Evolutionary conservation across 1,140 invertebrate genomes (phyloP), one percentile per base, ranked within the genome.

Genomic region (Maconellicoccus hirsutus): DNA sequence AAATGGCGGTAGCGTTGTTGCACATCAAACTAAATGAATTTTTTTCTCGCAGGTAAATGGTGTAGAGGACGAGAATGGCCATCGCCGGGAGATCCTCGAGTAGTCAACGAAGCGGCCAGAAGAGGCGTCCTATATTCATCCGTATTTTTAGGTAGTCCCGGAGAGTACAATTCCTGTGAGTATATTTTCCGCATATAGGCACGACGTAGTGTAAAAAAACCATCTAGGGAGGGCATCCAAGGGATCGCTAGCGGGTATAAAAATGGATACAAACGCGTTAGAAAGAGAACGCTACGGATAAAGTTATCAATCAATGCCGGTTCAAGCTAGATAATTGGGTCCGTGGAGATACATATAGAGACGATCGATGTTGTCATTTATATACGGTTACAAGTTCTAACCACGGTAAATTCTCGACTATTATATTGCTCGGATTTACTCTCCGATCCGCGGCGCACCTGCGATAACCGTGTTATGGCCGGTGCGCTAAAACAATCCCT

Each of bases 101-200:
- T 70, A 19, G 85, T 86, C 66, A 82, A 80, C 75, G 87, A 88
- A 78, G 89, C 88, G 72, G 89, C 89, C 78, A 83, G 89, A 81
- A 85, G 90, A 79, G 87, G 85, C 72, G 84, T 86, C 74, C 81
- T 92, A 74, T 92, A 92, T 82, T 91, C 89, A 79, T 91, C 89
- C 79, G 90, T 92, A 81, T 92, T 92, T 85, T 87, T 92, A 79
- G 90, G 89, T 80, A 92, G 89, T 84, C 90, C 90, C 77, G 90
- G 90, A 85, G 85, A 92, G 83, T 89, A 83, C 78, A 82, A 77
- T 73, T 76, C 76, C 71, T 76, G 76, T 76, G 75, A 76, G 76
- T 76, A 73, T 59, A 8, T 8, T 19, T 52, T 52, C n/a, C n/a
- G 29, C 3, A n/a, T n/a, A n/a, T n/a, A n/a, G n/a, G n/a, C n/a